Base-by-base conservation (phyloP, 2,113 vertebrate genomes). In the Platycercus adscitus region DNA sequence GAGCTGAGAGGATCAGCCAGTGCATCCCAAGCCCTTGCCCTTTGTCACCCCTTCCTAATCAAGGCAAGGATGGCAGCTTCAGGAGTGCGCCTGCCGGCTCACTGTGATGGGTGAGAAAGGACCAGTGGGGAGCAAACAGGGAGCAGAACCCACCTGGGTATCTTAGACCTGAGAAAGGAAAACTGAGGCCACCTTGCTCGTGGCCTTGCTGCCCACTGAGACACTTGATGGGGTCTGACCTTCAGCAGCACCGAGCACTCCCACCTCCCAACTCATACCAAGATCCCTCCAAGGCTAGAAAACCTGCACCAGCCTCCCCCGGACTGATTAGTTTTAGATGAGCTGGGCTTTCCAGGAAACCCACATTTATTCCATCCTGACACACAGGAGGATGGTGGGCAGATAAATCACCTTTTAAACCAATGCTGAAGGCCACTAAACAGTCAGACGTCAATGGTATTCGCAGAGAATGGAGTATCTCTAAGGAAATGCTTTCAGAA, bases 311-410 rank as follows among this genome's bases (percentile, higher is more conserved):
- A 75, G 13, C 61, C 43, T 75, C 64, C 46, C 10, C 17, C 56
- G 72, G 60, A 44, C 3, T 37, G 19, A 72, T 47, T 43, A 2
- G 19, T 25, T 78, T 35, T 35, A 28, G 29, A 47, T 3, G 31
- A 69, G 28, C 10, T 55, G 24, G n/a, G 19, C 23, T 78, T 77
- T 53, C 35, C 71, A 79, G 39, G 43, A 88, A 47, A 18, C 8
- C 26, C 44, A 16, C 5, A 4, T 24, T 12, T 16, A 7, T 13
- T 50, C 63, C 72, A n/a, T 46, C 29, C 31, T 18, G 37, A n/a
- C 46, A 4, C 0, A 0, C 20, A 31, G 5, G 3, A 20, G 44
- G 16, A 17, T 8, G 41, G 10, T 21, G 15, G 11, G 9, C 10
- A 10, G 23, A 26, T 10, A 18, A 56, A 63, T 29, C n/a, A 1